These are phyloP conservation scores for Matsumurasca onukii DNA, from an alignment of 1,140 invertebrate genomes.

Conservation along the genomic window DNA sequence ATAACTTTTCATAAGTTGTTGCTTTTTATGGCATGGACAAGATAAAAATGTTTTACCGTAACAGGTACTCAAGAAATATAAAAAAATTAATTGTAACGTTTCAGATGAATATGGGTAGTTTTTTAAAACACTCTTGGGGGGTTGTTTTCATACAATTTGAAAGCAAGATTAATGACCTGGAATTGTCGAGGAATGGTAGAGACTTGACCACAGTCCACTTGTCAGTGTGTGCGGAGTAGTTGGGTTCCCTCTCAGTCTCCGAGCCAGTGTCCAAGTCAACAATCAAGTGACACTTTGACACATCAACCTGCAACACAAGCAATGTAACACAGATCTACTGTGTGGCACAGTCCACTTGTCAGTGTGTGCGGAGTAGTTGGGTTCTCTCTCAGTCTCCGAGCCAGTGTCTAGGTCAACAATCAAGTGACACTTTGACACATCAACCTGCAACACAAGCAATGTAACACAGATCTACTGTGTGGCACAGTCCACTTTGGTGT, in stretches of 20 bases:
- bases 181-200: slow-evolving; percentile 74
- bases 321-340: too few relatives aligned
- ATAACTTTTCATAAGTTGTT: too few relatives aligned
- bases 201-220: slow-evolving; percentile 75
- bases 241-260: slow-evolving; percentile 72
- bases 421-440: slow-evolving; percentile 75
- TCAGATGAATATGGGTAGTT: too few relatives aligned
- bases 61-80: too few relatives aligned
- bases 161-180: slow-evolving; percentile 53
- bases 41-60: too few relatives aligned
- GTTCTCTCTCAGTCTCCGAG: slow-evolving; percentile 68
- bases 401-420: slow-evolving; percentile 85
- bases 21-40: too few relatives aligned
- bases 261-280: slow-evolving; percentile 81
- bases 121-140: too few relatives aligned
- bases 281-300: slow-evolving; percentile 78
- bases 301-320: slow-evolving; percentile 63
- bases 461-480: background rate
- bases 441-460: slow-evolving; percentile 60
- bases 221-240: slow-evolving; percentile 70
- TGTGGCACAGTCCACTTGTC: slow-evolving; percentile 81
- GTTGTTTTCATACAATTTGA: too few relatives aligned
- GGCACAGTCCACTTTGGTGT: too few relatives aligned
- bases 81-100: too few relatives aligned
- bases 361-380: slow-evolving; percentile 72